Base-by-base conservation (phyloP, 2,888 invertebrate species). In the Phlogophora meticulosa region DNA sequence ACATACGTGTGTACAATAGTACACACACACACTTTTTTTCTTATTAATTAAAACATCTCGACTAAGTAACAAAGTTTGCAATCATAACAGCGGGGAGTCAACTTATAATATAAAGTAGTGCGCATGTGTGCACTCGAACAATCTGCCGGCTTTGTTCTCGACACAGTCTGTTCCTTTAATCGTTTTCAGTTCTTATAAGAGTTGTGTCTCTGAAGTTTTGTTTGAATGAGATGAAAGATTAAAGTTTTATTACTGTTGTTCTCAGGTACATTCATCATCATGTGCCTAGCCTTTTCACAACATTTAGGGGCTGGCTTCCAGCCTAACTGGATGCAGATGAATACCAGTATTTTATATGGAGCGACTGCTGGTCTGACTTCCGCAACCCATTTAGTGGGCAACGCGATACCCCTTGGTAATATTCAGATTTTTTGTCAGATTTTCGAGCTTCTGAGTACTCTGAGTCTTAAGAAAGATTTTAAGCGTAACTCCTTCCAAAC, bases 151-250 rank as follows among this genome's bases (percentile, higher is more conserved):
- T 53, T 76, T 67, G 63, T 76, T 52, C 58, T 20, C 32, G 48
- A 57, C 60, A 52, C 45, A 38, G 43, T 45, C 24, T 32, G 58
- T 55, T 72, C 67, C 78, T 62, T 58, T 42, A 61, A 63, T 58
- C 20, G 22, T 61, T 77, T 63, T 36, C 36, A 72, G 43, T 63
- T 55, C 34, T 36, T 22, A 28, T 4, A 13, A 2, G 28, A 20
- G n/a, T 55, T 63, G 38, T 10, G 7, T 32, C 45, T 17, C n/a
- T 22, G 45, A n/a, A 61, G 28, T 28, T 45, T 45, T 11, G 45
- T n/a, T 45, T n/a, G 36, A 61, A 20, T n/a, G 11, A 36, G 24
- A 60, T 36, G 13, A 36, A 17, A 22, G n/a, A 57, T 46, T 46
- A 9, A 20, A 56, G 4, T 20, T 32, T 32, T 13, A 32, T 42